phyloP scores from a whole-genome alignment of 2,113 vertebrate species.

The Melanocharis versteri region DNA sequence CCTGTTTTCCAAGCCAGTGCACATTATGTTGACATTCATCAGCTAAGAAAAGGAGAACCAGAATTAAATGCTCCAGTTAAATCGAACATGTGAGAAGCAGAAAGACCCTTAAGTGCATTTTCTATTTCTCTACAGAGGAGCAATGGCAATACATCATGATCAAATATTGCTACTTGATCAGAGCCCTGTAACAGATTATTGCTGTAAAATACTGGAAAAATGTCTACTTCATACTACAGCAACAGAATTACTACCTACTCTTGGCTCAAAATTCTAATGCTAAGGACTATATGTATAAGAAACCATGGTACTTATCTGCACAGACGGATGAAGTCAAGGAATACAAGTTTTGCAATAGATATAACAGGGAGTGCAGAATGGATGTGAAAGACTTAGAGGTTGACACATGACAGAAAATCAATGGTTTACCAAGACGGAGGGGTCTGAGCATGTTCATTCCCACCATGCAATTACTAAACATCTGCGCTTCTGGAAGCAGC shows the following conservation, averaged over 20 bases:
- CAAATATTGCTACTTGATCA: neutral
- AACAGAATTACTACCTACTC: neutral
- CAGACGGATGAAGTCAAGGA: neutral
- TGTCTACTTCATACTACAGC: neutral
- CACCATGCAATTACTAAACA: neutral
- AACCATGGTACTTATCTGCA: neutral
- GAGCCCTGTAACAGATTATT: neutral
- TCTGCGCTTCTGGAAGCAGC: neutral
- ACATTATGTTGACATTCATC: slow-evolving; percentile 42
- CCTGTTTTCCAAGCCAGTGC: slow-evolving; percentile 32
- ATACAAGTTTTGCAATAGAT: neutral
- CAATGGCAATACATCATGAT: neutral
- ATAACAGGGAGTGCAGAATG: neutral
- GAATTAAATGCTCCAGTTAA: slow-evolving; percentile 51
- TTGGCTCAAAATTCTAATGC: neutral
- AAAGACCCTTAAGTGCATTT: slow-evolving; percentile 1
- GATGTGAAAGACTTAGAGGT: neutral
- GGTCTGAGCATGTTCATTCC: neutral
- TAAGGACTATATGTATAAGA: neutral
- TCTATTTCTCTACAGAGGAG: neutral
- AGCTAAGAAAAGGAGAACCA: slow-evolving; percentile 27
- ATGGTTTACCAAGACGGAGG: neutral
- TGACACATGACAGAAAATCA: neutral
- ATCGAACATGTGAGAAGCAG: slow-evolving; percentile 9
- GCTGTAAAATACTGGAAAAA: neutral